Base-by-base conservation (phyloP, 1,140 invertebrate species). In the Varroa destructor region DNA sequence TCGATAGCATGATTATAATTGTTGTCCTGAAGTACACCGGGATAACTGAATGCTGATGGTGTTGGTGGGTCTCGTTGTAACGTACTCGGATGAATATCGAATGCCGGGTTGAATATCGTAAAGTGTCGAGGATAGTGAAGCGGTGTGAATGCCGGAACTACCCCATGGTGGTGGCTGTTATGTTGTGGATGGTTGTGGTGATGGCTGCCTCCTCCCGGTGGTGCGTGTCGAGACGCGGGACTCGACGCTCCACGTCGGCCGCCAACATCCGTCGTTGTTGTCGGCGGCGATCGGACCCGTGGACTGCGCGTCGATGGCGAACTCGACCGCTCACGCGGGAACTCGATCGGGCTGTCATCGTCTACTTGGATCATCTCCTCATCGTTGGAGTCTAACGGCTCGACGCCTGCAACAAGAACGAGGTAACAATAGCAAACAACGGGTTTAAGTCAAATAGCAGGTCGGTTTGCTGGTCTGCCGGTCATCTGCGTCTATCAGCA, bases 31-130 rank as follows among this genome's bases (percentile, higher is more conserved):
- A 67, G 46, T 12, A 46, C 14, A 43, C 40, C 40, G 12, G 61
- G 61, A 40, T 67, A 67, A 14, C 40, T 43, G 61, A 67, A 67
- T 1, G 61, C 61, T 3, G 61, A 67, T 12, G 61, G 61, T n/a
- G 61, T 67, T 12, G 61, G 61, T 14, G 61, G 61, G 8, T 67
- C 61, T 40, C 61, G 40, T 46, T 37, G 61, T 14, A 67, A 46
- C 12, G 61, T 37, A 37, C 61, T 67, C 40, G 61, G 61, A 67
- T 67, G 61, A 36, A 67, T 67, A 37, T 67, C 61, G 61, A 67
- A 67, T 37, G 61, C 61, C 46, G 61, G 61, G 40, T 67, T 67
- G 61, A 67, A 67, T 40, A 67, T 67, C 14, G 61, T 67, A 37
- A 67, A 67, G 8, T 51, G 46, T 43, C 61, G 61, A 10, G 61